These are phyloP conservation scores for Latrodectus geometricus DNA, from an alignment of 1,140 invertebrate species.

Conservation along the genomic window DNA sequence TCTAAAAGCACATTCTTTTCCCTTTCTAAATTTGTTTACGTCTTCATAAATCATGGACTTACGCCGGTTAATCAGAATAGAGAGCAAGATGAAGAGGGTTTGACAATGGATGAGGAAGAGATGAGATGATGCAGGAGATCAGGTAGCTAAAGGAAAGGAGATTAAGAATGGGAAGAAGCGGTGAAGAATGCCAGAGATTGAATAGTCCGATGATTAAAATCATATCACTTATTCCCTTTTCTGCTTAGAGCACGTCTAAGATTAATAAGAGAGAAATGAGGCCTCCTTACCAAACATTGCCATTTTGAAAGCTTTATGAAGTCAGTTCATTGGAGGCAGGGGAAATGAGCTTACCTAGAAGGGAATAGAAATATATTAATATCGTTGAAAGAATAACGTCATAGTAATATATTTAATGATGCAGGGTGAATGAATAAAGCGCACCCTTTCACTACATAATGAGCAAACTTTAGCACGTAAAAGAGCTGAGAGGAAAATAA, in stretches of 20 bases:
- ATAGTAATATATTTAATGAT: too few relatives aligned
- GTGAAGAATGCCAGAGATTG: not conserved
- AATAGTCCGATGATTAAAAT: not conserved
- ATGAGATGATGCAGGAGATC: not conserved
- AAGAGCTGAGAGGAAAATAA: too few relatives aligned
- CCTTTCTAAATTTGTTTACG: not conserved
- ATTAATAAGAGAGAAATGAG: not conserved
- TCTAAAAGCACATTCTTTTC: not conserved
- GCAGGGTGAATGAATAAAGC: too few relatives aligned
- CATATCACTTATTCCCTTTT: not conserved
- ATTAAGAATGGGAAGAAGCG: not conserved
- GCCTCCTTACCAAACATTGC: not conserved
- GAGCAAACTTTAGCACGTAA: too few relatives aligned
- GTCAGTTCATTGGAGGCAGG: too few relatives aligned
- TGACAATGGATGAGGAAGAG: not conserved
- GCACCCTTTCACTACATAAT: too few relatives aligned
- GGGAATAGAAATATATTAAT: not conserved
- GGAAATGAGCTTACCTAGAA: not conserved
- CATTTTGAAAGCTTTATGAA: not conserved
- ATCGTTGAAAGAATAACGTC: not conserved
- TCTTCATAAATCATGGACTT: not conserved
- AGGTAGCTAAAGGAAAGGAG: not conserved
- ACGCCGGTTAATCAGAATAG: not conserved
- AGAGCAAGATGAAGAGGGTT: not conserved
- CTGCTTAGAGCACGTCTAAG: not conserved